A percentile compares a stretch with the other conserved stretches of the same genome.
These are phyloP conservation scores for Phoenicopterus ruber DNA, from an alignment of 2,113 vertebrate genomes.

Conservation along the genomic window DNA sequence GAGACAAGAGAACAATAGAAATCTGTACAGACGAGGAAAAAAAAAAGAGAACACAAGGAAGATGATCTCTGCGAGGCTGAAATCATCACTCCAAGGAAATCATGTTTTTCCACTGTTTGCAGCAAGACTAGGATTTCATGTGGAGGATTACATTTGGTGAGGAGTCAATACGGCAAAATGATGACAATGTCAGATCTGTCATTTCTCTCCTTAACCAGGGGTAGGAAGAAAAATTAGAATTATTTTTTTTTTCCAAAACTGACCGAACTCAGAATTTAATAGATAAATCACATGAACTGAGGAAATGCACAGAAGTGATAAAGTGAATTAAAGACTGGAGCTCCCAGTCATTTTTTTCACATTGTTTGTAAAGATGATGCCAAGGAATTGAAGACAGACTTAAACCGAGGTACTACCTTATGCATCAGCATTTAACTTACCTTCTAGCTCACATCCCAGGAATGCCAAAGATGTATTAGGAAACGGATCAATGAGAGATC, in stretches of 20 bases:
- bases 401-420: neutral
- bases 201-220: neutral
- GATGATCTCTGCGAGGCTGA: neutral
- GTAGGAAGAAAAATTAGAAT: neutral
- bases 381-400: neutral
- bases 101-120: neutral
- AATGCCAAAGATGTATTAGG: neutral
- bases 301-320: neutral
- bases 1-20: neutral
- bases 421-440: neutral
- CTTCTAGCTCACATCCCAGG: neutral
- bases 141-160: neutral
- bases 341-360: neutral
- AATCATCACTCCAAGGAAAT: neutral
- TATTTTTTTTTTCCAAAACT: neutral
- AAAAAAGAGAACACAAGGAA: neutral
- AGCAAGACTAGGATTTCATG: neutral
- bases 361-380: neutral
- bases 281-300: neutral
- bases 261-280: neutral
- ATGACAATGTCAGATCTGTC: neutral
- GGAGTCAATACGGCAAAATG: neutral
- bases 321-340: neutral
- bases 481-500: neutral
- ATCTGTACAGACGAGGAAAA: rapidly evolving